Evolutionary conservation across 2,888 invertebrate species (phyloP).

Genomic region (Malacosoma neustria): DNA sequence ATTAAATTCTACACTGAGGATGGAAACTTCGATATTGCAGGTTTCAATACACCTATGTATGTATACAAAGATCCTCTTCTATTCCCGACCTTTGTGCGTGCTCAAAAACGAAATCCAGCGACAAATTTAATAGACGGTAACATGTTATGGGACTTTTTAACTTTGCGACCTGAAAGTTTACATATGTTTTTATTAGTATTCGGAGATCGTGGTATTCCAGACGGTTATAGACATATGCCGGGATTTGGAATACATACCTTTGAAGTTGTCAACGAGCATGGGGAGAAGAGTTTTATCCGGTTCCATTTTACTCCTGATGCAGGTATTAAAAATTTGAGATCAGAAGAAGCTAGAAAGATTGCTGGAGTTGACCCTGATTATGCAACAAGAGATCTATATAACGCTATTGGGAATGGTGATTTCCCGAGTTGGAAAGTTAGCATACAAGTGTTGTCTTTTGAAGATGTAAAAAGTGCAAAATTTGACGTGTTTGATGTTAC

Average conservation of each 20-base stretch:
- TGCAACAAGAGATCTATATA: slow-evolving; percentile 87
- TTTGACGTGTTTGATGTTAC: slow-evolving; percentile 95
- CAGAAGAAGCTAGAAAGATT: slow-evolving; percentile 78
- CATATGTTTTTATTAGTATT: slow-evolving; percentile 89
- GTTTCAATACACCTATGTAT: slow-evolving; percentile 91
- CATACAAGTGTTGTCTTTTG: slow-evolving; percentile 88
- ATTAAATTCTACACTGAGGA: slow-evolving; percentile 93
- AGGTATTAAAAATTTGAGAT: slow-evolving; percentile 84
- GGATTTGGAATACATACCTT: slow-evolving; percentile 94
- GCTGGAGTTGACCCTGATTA: slow-evolving; percentile 89
- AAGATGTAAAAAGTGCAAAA: slow-evolving; percentile 82
- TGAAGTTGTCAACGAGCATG: slow-evolving; percentile 84
- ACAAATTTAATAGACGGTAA: slow-evolving; percentile 89
- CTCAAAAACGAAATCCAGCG: slow-evolving; percentile 93
- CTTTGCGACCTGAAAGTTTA: slow-evolving; percentile 87
- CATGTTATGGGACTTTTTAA: slow-evolving; percentile 94
- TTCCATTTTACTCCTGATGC: slow-evolving; percentile 93
- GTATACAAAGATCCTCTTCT: slow-evolving; percentile 89
- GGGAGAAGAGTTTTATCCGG: slow-evolving; percentile 84
- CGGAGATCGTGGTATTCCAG: slow-evolving; percentile 90
- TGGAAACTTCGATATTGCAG: slow-evolving; percentile 92
- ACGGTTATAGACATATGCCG: slow-evolving; percentile 92
- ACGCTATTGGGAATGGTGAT: slow-evolving; percentile 83
- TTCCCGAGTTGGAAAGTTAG: slow-evolving; percentile 84
- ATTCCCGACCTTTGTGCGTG: slow-evolving; percentile 93